These are phyloP conservation scores for Hypotaenidia okinawae DNA, from an alignment of 2,797 vertebrate species.

Conservation along the genomic window DNA sequence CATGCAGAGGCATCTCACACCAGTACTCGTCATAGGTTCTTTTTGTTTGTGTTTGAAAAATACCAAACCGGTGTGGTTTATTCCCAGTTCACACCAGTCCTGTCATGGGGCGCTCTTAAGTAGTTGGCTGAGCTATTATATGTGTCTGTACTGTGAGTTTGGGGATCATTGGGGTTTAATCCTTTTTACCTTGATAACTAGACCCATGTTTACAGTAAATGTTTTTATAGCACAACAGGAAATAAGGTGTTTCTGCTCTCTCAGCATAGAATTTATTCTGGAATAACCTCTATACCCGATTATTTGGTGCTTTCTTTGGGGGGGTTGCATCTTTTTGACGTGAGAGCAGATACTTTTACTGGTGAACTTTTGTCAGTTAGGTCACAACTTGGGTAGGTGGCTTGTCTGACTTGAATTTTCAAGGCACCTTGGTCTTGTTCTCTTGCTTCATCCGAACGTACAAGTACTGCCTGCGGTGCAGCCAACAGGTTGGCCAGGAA, in stretches of 20 bases:
- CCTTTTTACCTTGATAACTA: not conserved
- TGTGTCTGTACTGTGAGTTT: not conserved
- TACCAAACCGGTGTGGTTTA: rapidly evolving
- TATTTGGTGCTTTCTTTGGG: not conserved
- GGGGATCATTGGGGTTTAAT: not conserved
- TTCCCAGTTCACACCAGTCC: not conserved
- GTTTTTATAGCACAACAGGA: not conserved
- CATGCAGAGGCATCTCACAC: not conserved
- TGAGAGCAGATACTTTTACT: not conserved
- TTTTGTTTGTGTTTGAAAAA: not conserved
- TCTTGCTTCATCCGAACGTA: not conserved
- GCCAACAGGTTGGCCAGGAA: not conserved
- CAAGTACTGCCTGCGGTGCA: rapidly evolving
- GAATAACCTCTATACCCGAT: not conserved
- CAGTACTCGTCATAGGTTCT: not conserved
- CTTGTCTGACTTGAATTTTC: not conserved
- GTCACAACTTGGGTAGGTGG: not conserved
- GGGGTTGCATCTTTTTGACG: not conserved
- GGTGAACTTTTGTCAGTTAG: not conserved
- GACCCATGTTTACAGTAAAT: not conserved
- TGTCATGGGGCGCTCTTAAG: not conserved
- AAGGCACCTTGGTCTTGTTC: not conserved
- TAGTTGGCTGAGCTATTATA: not conserved
- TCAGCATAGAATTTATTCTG: not conserved
- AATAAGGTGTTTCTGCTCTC: not conserved